phyloP scores from a whole-genome alignment of 1,140 invertebrate species.

The Drosophila repleta region DNA sequence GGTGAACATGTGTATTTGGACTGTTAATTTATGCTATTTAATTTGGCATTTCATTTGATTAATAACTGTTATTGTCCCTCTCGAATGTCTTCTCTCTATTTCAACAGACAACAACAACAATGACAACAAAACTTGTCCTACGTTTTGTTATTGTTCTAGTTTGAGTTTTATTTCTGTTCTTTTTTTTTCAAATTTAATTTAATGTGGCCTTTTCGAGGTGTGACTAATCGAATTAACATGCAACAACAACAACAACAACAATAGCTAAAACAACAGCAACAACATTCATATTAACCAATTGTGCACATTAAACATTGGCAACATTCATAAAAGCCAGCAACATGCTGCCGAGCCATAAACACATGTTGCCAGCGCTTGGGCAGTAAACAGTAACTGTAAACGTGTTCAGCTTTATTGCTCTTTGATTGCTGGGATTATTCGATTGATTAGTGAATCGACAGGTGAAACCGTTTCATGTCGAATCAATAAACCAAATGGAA shows the following conservation, averaged over 20 bases:
- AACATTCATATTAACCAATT: constrained; percentile 31
- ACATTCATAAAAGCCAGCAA: constrained; percentile 7
- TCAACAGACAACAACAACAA: not conserved
- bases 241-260: constrained; percentile 9
- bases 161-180: not conserved
- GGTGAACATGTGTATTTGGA: constrained; percentile 49
- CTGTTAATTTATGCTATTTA: constrained; percentile 69
- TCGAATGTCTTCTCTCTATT: constrained; percentile 25
- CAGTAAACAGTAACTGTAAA: no score
- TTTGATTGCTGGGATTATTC: no score
- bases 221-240: constrained; percentile 65
- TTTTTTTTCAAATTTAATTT: not conserved
- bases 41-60: constrained; percentile 70
- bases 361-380: not conserved
- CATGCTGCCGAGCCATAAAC: constrained; percentile 1
- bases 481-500: no score
- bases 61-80: constrained; percentile 52
- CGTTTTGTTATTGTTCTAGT: constrained; percentile 17
- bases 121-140: constrained; percentile 2
- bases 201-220: constrained; percentile 28
- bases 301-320: constrained; percentile 12
- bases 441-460: no score
- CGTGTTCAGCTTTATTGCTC: no score
- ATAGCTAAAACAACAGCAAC: not conserved
- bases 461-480: no score